Base-by-base conservation (phyloP, 1,140 invertebrate genomes). In the Coptotermes formosanus region DNA sequence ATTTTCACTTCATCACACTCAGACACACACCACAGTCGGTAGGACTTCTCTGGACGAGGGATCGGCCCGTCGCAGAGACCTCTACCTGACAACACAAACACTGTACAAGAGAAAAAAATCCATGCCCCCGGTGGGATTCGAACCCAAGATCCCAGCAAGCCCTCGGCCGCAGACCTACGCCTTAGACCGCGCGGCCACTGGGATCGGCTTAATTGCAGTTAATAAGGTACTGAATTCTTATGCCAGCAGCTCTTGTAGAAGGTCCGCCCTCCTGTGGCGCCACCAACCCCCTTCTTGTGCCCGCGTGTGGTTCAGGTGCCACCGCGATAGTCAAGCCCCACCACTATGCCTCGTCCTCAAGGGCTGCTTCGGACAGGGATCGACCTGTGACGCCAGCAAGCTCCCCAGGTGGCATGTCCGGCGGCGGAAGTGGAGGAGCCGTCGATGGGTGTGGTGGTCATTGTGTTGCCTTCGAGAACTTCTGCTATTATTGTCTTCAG, bases 401-500 rank as follows among this genome's bases (percentile, higher is more conserved):
- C 75, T 86, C 85, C 16, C 85, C 85, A 7, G 59, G 84, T n/a
- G 43, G n/a, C 82, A 52, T 48, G 59, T 30, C 30, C 44, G 86
- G 86, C 44, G 82, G 82, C 52, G 86, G 82, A 48, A 87, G 88
- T 14, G 88, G 90, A 90, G 86, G 83, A 7, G 92, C 92, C 55
- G 92, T 93, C 83, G 92, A 93, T 87, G 93, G 93, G 44, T 94
- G 93, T 89, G 93, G 93, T 30, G 93, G 93, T 2, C 93, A 93
- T 89, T 94, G 93, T 87, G 92, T 93, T 87, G 93, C 92, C 87
- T 94, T 93, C 91, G 93, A 94, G 91, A 94, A 93, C 91, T 92
- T 94, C 87, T 94, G 93, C 90, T 94, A 94, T 90, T 94, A 94
- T 89, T 93, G 94, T 88, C 90, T 94, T 88, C 93, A 94, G 91